Evolutionary conservation across 1,140 invertebrate genomes (phyloP).

Genomic region (Hylaeus volcanicus): DNA sequence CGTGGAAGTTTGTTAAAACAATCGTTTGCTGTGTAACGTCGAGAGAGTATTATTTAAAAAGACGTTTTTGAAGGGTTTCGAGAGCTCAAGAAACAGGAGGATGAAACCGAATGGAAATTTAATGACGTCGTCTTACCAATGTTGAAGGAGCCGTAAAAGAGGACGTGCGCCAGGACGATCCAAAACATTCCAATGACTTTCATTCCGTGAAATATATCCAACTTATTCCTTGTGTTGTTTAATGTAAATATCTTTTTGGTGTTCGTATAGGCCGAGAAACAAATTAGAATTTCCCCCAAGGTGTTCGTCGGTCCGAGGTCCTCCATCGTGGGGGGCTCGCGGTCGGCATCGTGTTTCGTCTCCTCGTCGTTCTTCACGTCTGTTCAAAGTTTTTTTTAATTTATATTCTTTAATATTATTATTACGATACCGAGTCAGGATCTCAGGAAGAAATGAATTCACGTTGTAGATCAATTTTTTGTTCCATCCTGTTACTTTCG

Average conservation of each 20-base stretch:
- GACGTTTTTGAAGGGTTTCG: too few species aligned
- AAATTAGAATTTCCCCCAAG: constrained; percentile 68
- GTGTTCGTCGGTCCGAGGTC: constrained; percentile 16
- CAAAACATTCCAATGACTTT: constrained; percentile 80
- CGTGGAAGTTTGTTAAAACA: background rate
- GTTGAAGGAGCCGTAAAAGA: constrained; percentile 68
- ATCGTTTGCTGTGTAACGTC: too few species aligned
- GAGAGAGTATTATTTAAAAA: too few species aligned
- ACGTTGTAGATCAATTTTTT: too few species aligned
- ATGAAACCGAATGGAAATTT: too few species aligned
- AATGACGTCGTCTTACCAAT: background rate
- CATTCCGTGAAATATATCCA: constrained; percentile 76
- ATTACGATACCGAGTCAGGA: too few species aligned
- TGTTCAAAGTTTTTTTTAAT: background rate
- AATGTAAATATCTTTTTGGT: constrained; percentile 71
- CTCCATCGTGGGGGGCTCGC: constrained; percentile 28
- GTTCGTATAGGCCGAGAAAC: constrained; percentile 79
- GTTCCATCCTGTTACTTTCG: too few species aligned
- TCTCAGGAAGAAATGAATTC: too few species aligned
- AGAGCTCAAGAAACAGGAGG: too few species aligned
- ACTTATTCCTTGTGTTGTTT: constrained; percentile 58
- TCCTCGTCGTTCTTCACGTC: constrained; percentile 18
- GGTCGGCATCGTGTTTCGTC: constrained; percentile 34
- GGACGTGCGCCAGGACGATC: constrained; percentile 78
- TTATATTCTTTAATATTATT: too few species aligned